Evolutionary conservation across 1,140 invertebrate species (phyloP).

Genomic region (Lasioglossum baleicum): DNA sequence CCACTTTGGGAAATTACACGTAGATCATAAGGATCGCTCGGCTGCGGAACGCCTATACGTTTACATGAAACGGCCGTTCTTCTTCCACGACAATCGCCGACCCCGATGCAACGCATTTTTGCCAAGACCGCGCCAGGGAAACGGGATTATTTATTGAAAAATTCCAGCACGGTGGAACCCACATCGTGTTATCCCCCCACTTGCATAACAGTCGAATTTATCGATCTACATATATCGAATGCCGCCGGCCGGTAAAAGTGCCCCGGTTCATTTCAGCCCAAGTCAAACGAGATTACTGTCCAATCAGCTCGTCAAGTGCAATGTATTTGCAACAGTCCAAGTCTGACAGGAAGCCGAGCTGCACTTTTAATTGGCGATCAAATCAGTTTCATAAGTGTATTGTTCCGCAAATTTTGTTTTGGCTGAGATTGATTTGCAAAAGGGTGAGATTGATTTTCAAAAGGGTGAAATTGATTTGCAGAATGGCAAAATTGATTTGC

Average conservation of each 20-base stretch:
- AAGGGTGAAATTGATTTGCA: no score
- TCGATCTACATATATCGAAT: neutral
- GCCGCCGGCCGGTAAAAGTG: neutral
- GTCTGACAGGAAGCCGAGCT: neutral
- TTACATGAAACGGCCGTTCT: constrained; percentile 1
- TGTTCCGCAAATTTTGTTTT: no score
- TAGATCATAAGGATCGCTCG: constrained; percentile 52
- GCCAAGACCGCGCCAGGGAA: neutral
- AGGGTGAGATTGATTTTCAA: no score
- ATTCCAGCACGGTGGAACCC: neutral
- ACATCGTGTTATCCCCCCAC: neutral
- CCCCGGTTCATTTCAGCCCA: neutral
- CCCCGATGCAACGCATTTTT: neutral
- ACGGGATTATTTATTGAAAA: constrained; percentile 6
- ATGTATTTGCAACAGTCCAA: neutral
- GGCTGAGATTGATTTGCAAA: no score
- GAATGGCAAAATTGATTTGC: no score
- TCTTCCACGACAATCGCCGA: constrained; percentile 35
- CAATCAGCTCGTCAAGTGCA: neutral
- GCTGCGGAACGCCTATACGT: constrained; percentile 22
- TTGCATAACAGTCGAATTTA: neutral
- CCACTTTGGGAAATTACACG: constrained; percentile 59
- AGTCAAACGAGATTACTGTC: neutral
- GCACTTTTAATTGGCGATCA: neutral
- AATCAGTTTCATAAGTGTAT: no score